Percentiles rank a stretch among this genome's conserved stretches.
Conservation (phyloP, 1,140 invertebrate species). For the Drosophila santomea region DNA sequence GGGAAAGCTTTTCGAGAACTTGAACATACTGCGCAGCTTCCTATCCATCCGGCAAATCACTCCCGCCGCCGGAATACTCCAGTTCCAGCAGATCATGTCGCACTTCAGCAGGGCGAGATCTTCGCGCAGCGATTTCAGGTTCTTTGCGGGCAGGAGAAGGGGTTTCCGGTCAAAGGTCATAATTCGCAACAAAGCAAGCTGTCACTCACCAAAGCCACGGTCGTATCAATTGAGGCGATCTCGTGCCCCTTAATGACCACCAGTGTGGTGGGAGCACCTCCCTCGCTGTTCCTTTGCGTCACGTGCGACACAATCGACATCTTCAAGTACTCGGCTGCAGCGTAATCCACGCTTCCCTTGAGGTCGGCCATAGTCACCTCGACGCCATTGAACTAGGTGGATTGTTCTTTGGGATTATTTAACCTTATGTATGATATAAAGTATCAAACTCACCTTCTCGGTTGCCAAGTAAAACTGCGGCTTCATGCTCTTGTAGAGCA, state of each 20-base stretch:
- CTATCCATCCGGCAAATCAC: constrained; percentile 74
- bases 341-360: constrained; percentile 72
- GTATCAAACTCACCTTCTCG: constrained; percentile 85
- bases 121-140: constrained; percentile 67
- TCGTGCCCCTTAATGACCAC: constrained; percentile 88
- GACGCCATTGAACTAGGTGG: constrained; percentile 45
- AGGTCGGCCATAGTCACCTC: constrained; percentile 56
- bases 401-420: neutral
- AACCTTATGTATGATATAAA: too few relatives aligned
- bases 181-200: neutral
- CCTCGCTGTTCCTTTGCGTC: constrained; percentile 18
- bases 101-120: constrained; percentile 68
- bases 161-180: neutral
- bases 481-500: constrained; percentile 92
- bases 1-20: constrained; percentile 59
- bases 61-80: constrained; percentile 73
- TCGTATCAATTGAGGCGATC: constrained; percentile 87
- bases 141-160: constrained; percentile 41
- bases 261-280: constrained; percentile 22
- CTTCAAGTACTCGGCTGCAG: constrained; percentile 79
- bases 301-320: constrained; percentile 61
- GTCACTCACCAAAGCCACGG: constrained; percentile 86
- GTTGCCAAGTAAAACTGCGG: constrained; percentile 88
- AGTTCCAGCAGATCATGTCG: constrained; percentile 81
- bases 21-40: constrained; percentile 68